Conservation (phyloP, 2,797 vertebrate species). For the Perodicticus potto region DNA sequence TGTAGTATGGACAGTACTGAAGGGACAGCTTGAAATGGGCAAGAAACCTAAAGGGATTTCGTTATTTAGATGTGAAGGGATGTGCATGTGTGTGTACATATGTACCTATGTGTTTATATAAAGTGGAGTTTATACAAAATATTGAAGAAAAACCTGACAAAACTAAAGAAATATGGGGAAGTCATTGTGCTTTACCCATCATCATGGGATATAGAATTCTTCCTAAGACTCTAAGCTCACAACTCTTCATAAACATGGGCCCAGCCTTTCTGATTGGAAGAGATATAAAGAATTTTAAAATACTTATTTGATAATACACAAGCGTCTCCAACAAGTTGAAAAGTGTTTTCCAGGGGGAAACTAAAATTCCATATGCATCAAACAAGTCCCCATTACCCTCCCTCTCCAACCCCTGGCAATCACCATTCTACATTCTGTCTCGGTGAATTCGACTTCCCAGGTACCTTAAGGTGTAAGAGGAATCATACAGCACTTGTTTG, state of each 20-base stretch:
- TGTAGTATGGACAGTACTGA: background rate
- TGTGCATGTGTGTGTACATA: background rate
- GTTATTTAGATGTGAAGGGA: background rate
- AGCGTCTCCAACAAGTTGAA: background rate
- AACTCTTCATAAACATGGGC: background rate
- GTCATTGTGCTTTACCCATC: background rate
- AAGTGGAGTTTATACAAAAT: background rate
- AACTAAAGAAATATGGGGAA: background rate
- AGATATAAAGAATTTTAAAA: background rate
- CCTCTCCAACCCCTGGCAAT: background rate
- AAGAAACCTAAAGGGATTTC: background rate
- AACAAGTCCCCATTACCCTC: accelerated
- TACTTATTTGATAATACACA: background rate
- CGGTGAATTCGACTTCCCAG: background rate
- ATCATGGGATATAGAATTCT: background rate
- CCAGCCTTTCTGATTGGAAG: background rate
- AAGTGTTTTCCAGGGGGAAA: background rate
- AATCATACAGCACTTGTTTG: background rate
- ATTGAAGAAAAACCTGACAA: background rate
- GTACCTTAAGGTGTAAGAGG: background rate
- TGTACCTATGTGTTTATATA: background rate
- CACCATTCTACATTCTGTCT: background rate
- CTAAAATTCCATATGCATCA: background rate
- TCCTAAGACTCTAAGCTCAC: background rate
- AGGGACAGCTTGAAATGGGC: background rate